phyloP scores from a whole-genome alignment of 2,113 vertebrate genomes.

The Anolis sagrei region DNA sequence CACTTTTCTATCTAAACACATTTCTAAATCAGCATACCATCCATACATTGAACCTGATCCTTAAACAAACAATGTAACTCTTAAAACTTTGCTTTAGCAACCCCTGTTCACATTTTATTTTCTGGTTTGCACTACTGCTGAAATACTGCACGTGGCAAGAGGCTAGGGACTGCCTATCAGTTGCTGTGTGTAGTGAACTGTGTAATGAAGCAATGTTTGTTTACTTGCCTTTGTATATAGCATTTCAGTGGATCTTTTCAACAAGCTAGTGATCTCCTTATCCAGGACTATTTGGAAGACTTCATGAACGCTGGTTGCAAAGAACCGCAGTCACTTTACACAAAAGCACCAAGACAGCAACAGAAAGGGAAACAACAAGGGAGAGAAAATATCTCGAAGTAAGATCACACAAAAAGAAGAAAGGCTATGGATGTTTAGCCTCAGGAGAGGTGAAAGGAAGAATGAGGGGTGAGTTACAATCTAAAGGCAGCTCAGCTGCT shows the following conservation, averaged over 20 bases:
- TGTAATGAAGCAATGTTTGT: conserved; percentile 69
- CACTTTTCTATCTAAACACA: conserved; percentile 51
- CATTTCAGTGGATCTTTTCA: conserved; percentile 53
- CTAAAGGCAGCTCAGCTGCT: neutral
- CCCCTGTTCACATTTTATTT: conserved; percentile 50
- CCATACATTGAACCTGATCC: conserved; percentile 54
- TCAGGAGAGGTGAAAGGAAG: neutral
- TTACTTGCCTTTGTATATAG: conserved; percentile 54
- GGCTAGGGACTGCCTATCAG: conserved; percentile 43
- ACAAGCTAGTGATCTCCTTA: conserved; percentile 33
- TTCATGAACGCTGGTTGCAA: conserved; percentile 14
- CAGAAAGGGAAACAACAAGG: neutral
- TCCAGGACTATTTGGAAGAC: conserved; percentile 38
- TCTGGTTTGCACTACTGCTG: conserved; percentile 55
- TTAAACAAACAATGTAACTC: conserved; percentile 42
- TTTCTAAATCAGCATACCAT: conserved; percentile 64
- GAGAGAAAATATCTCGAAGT: neutral
- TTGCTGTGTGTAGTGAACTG: conserved; percentile 58
- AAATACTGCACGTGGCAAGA: conserved; percentile 51
- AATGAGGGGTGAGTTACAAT: neutral
- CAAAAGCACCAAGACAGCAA: neutral
- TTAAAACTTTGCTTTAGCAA: conserved; percentile 66
- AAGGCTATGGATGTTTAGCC: neutral
- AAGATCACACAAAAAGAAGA: neutral
- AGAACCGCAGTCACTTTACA: neutral